Evolutionary conservation across 1,140 invertebrate genomes (phyloP).

Genomic region (Adelges cooleyi): DNA sequence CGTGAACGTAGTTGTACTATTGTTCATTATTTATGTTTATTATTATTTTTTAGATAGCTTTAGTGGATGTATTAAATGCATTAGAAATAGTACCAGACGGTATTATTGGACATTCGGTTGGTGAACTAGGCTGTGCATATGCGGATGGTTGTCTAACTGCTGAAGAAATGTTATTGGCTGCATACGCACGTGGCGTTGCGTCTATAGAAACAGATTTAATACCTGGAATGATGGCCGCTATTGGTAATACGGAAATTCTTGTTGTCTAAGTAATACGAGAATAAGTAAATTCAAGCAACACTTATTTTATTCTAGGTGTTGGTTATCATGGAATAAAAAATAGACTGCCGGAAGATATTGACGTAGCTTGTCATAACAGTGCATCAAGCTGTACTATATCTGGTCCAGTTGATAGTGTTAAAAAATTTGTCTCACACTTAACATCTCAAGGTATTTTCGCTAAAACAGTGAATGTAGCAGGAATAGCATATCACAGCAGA

Average conservation of each 20-base stretch:
- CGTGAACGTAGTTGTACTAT: neutral
- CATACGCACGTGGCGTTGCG: slow-evolving; percentile 50
- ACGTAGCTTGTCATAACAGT: slow-evolving; percentile 60
- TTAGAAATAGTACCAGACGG: slow-evolving; percentile 50
- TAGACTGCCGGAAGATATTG: slow-evolving; percentile 44
- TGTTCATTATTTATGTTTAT: neutral
- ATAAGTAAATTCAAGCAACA: slow-evolving; percentile 5
- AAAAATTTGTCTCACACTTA: slow-evolving; percentile 38
- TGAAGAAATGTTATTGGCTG: slow-evolving; percentile 51
- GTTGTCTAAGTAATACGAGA: neutral
- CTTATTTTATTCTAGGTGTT: slow-evolving; percentile 37
- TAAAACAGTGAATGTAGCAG: slow-evolving; percentile 52
- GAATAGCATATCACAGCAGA: slow-evolving; percentile 64
- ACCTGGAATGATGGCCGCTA: slow-evolving; percentile 47
- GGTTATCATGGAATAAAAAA: slow-evolving; percentile 46
- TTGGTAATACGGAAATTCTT: slow-evolving; percentile 36
- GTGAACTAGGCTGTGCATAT: slow-evolving; percentile 55
- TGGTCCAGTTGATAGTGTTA: slow-evolving; percentile 46
- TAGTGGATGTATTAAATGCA: slow-evolving; percentile 49
- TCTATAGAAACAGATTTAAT: slow-evolving; percentile 45
- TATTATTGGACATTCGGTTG: slow-evolving; percentile 56
- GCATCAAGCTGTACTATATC: slow-evolving; percentile 50
- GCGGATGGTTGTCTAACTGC: slow-evolving; percentile 54
- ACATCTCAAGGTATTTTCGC: slow-evolving; percentile 64
- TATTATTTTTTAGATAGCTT: slow-evolving; percentile 45